Conservation (phyloP, 2,888 invertebrate species). For the Volucella bombylans region DNA sequence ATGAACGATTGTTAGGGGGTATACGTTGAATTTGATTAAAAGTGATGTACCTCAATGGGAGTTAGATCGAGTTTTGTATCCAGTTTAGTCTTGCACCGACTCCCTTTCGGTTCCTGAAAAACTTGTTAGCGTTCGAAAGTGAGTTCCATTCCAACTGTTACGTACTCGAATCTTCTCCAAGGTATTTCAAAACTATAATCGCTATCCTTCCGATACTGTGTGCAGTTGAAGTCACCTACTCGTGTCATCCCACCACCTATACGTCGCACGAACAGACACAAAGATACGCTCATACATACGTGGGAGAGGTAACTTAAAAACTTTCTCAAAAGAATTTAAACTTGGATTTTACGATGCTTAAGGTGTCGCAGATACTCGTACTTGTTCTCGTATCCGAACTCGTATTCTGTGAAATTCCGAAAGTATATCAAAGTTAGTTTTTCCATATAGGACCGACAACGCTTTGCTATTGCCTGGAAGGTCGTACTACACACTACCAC, state of each 20-base stretch:
- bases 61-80: slow-evolving; percentile 52
- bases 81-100: not conserved
- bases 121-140: slow-evolving; percentile 61
- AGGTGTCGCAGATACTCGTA: slow-evolving; percentile 66
- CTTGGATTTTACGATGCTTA: slow-evolving; percentile 59
- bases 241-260: too few relatives aligned
- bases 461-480: not conserved
- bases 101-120: not conserved
- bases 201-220: slow-evolving; percentile 53
- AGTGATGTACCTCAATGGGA: slow-evolving; percentile 48
- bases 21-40: slow-evolving; percentile 70
- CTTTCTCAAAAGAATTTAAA: slow-evolving; percentile 64
- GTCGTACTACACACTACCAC: not conserved
- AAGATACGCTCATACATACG: slow-evolving; percentile 19
- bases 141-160: slow-evolving; percentile 46
- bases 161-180: slow-evolving; percentile 30
- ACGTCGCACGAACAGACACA: slow-evolving; percentile 6
- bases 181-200: slow-evolving; percentile 66
- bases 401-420: slow-evolving; percentile 54
- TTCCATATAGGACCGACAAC: slow-evolving; percentile 16
- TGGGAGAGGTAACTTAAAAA: slow-evolving; percentile 39
- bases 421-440: slow-evolving; percentile 69
- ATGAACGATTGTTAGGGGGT: slow-evolving; percentile 62
- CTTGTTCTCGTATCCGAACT: too few relatives aligned
- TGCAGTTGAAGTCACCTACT: not conserved